Evolutionary conservation across 2,888 invertebrate species (phyloP), one percentile per base, ranked within the genome.

Genomic region (Stomorhina lunata): DNA sequence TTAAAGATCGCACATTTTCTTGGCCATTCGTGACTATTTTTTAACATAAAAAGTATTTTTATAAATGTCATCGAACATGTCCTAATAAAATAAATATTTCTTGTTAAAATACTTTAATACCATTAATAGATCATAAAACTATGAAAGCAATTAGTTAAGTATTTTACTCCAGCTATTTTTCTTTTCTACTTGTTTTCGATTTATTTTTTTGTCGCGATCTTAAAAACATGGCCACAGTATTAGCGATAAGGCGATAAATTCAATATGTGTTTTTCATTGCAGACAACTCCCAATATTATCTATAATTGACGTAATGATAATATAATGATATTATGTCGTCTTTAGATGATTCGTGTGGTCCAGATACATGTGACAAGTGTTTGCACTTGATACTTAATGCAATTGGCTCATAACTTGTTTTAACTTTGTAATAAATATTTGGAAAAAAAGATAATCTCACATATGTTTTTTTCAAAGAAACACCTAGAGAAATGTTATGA

Each of bases 111-210:
- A 72, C 25, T 59, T 72, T 43, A 6, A 72, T 72, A 57, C 72
- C 72, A 71, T 79, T 71, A 27, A 50, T 32, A 79, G 72, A 63
- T 72, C 22, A 32, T 32, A 27, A 59, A 79, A 72, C 66, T 73
- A 79, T 79, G 79, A 79, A 73, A 66, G 32, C 59, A 79, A 79
- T 79, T 79, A 79, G 79, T 69, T 25, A 53, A 77, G 40, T 61
- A 69, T 77, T 68, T 59, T 66, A n/a, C 40, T 75, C 2, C 2
- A 3, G 25, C 12, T 50, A 43, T 0, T 6, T 17, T 12, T 43
- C 17, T 4, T 43, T 7, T 32, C 34, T 71, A 34, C 4, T 22
- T 59, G 15, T 25, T 1, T 32, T 25, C 45, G 9, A 9, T 29
- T 20, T 48, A 34, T 22, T 61, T 15, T 22, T 53, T 27, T 50